These are phyloP conservation scores for Ariopsis seemanni DNA, from an alignment of 2,113 vertebrate genomes.

Conservation along the genomic window DNA sequence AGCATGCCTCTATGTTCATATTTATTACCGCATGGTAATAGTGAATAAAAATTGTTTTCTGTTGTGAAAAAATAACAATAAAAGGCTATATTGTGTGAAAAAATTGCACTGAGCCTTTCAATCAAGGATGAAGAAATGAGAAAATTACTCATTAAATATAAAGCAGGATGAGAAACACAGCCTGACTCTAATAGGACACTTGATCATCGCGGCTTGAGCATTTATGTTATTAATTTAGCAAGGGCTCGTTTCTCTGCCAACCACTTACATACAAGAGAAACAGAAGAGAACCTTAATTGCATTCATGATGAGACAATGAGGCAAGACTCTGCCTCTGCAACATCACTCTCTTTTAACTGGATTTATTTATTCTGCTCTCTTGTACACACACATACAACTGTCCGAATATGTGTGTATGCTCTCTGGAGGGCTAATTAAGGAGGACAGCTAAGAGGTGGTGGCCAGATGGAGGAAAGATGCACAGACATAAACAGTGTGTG, in stretches of 20 bases:
- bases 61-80: background rate
- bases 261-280: constrained; percentile 61
- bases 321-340: constrained; percentile 50
- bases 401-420: constrained; percentile 27
- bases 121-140: constrained; percentile 33
- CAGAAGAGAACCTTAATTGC: constrained; percentile 66
- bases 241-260: constrained; percentile 58
- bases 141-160: constrained; percentile 66
- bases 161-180: constrained; percentile 60
- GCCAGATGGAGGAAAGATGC: constrained; percentile 65
- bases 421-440: constrained; percentile 63
- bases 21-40: background rate
- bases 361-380: constrained; percentile 24
- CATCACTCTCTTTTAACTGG: constrained; percentile 22
- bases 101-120: constrained; percentile 15
- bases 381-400: constrained; percentile 38
- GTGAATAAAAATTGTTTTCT: background rate
- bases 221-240: constrained; percentile 68
- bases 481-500: constrained; percentile 49
- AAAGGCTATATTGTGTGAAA: background rate
- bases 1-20: background rate
- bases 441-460: constrained; percentile 57
- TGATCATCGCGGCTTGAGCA: constrained; percentile 65
- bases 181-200: constrained; percentile 66
- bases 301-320: constrained; percentile 68